Evolutionary conservation across 1,140 invertebrate species (phyloP).

Genomic region (Cyrtorhinus lividipennis): DNA sequence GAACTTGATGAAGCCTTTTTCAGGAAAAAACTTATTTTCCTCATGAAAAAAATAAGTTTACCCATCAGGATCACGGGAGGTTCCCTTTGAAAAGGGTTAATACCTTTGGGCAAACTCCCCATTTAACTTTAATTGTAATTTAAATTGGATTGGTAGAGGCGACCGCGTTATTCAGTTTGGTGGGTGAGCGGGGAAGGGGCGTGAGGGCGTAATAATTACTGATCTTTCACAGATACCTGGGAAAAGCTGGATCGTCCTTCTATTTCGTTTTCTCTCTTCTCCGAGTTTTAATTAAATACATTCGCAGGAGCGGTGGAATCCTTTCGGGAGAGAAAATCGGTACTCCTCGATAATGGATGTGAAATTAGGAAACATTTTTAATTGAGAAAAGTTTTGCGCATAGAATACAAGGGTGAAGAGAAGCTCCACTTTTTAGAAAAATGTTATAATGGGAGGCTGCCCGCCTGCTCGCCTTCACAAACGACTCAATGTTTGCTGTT

Average conservation of each 20-base stretch:
- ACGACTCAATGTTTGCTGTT: too few relatives aligned
- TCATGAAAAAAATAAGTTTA: too few relatives aligned
- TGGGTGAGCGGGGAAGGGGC: not conserved
- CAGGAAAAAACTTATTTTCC: not conserved
- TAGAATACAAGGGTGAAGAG: too few relatives aligned
- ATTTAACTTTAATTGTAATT: constrained; percentile 6
- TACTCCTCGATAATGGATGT: not conserved
- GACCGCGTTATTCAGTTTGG: not conserved
- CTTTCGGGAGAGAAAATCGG: not conserved
- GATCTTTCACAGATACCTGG: constrained; percentile 9
- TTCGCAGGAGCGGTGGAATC: not conserved
- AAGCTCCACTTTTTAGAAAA: too few relatives aligned
- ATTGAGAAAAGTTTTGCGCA: constrained; percentile 1
- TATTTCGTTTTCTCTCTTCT: constrained; percentile 1
- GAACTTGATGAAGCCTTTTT: too few relatives aligned
- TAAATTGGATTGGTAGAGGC: not conserved
- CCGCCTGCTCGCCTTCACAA: too few relatives aligned
- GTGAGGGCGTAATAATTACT: constrained; percentile 1
- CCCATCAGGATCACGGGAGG: not conserved
- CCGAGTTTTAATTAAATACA: constrained; percentile 8
- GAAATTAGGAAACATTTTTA: constrained; percentile 9
- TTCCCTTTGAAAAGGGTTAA: not conserved
- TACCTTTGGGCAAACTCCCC: constrained; percentile 4
- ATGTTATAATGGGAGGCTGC: too few relatives aligned
- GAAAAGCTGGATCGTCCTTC: not conserved